Base-by-base conservation (phyloP, 2,113 vertebrate species). In the Hypocryptadius cinnamomeus region DNA sequence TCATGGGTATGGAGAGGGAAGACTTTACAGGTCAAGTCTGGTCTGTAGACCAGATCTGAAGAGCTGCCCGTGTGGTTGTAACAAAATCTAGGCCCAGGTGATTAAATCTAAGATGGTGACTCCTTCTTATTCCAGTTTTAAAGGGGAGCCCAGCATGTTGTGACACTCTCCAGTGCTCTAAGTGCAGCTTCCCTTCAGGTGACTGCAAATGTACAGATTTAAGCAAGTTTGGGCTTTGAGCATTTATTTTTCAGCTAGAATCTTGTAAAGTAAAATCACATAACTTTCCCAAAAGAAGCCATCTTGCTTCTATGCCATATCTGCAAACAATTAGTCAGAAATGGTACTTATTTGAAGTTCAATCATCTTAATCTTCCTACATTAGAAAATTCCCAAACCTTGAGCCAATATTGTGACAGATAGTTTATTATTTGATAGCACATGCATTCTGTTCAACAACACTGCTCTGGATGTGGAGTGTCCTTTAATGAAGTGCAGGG, bases 311-410 rank as follows among this genome's bases (percentile, higher is more conserved):
- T 73, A 28, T 59, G 53, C 53, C 69, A 44, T 98, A 97, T 98
- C 98, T 98, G 98, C 97, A 98, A 98, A 96, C 97, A 98, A 97
- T 98, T 98, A 98, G 91, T 95, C 81, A 96, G 94, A 98, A 98
- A 97, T 94, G 83, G 95, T 97, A 97, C 97, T 94, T 89, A 97
- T 97, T 98, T 97, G 95, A 96, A 97, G 61, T 96, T 95, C 97
- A 98, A 98, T 98, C 70, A 11, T 97, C 97, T 95, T 97, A 97
- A 97, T 97, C 97, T 97, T 97, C 96, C 95, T 85, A 66, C 89
- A 74, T 95, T 98, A 97, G 96, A 97, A 97, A 98, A 98, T 97
- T 97, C 97, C 97, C 96, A 91, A 85, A 64, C 73, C 90, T 77
- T 31, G 61, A 87, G 94, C 91, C 95, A 95, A 65, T 79, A 79